Evolutionary conservation across 2,113 vertebrate species (phyloP).

Genomic region (Scomber japonicus): DNA sequence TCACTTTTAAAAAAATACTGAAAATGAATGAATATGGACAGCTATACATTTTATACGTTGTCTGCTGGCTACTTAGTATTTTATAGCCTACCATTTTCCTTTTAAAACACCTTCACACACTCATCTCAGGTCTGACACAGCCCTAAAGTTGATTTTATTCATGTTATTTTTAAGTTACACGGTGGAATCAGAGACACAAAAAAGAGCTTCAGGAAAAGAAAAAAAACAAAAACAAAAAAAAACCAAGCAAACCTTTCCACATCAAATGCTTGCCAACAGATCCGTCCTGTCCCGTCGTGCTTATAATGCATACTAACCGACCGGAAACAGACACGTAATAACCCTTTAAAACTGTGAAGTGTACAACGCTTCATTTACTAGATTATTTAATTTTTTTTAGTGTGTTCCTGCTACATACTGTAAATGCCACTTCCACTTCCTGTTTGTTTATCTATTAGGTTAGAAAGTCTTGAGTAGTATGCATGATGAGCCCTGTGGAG

Average conservation of each 20-base stretch:
- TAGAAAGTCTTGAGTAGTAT: background rate
- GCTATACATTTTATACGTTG: background rate
- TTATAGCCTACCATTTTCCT: no score
- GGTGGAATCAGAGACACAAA: slow-evolving; percentile 68
- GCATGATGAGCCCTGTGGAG: slow-evolving; percentile 32
- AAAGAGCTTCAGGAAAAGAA: slow-evolving; percentile 42
- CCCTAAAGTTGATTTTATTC: slow-evolving; percentile 74
- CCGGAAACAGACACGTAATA: background rate
- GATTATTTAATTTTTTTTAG: background rate
- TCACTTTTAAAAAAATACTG: no score
- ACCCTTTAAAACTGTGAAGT: no score
- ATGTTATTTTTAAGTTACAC: slow-evolving; percentile 75
- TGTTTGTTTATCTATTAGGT: no score
- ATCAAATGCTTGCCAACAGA: slow-evolving; percentile 33
- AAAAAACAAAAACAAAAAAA: slow-evolving; percentile 67
- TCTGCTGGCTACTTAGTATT: no score
- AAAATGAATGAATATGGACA: no score
- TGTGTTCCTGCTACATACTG: slow-evolving; percentile 28
- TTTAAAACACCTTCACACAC: slow-evolving; percentile 13
- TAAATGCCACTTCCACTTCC: background rate
- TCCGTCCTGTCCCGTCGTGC: slow-evolving; percentile 10
- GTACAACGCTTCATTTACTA: background rate
- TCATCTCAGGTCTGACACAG: slow-evolving; percentile 70
- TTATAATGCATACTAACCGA: slow-evolving; percentile 23
- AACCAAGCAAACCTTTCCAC: slow-evolving; percentile 62